A percentile compares a stretch with the other conserved stretches of the same genome.
Evolutionary conservation across 2,888 invertebrate species (phyloP).

Genomic region (Holacanthella duospinosa): DNA sequence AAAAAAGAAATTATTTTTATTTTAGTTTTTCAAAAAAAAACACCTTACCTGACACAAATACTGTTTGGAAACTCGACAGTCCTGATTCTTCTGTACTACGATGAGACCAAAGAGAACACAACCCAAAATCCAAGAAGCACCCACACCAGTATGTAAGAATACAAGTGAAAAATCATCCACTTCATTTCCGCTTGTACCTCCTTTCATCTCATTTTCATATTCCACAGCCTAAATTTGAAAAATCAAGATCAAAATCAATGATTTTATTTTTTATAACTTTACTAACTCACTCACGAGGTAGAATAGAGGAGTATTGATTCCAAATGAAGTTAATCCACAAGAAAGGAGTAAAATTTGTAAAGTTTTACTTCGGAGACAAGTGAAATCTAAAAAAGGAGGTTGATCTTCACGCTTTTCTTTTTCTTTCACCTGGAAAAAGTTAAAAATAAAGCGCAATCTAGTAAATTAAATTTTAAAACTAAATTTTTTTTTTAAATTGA

Average conservation of each 20-base stretch:
- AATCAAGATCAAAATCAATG: neutral
- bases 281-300: constrained; percentile 49
- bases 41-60: constrained; percentile 54
- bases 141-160: constrained; percentile 59
- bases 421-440: constrained; percentile 46
- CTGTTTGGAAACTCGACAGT: constrained; percentile 73
- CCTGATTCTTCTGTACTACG: constrained; percentile 69
- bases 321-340: constrained; percentile 67
- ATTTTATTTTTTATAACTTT: constrained; percentile 36
- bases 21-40: neutral
- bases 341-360: constrained; percentile 70
- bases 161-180: constrained; percentile 23
- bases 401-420: constrained; percentile 64
- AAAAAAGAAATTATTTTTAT: neutral
- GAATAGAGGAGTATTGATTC: constrained; percentile 74
- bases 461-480: no score
- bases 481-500: neutral
- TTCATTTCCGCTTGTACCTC: constrained; percentile 42
- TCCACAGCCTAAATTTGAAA: constrained; percentile 62
- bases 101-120: constrained; percentile 69
- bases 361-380: constrained; percentile 62
- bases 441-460: neutral
- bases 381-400: constrained; percentile 70
- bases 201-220: constrained; percentile 64
- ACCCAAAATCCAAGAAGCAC: constrained; percentile 71